Base-by-base conservation (phyloP, 2,888 invertebrate genomes). In the Neoascia interrupta region DNA sequence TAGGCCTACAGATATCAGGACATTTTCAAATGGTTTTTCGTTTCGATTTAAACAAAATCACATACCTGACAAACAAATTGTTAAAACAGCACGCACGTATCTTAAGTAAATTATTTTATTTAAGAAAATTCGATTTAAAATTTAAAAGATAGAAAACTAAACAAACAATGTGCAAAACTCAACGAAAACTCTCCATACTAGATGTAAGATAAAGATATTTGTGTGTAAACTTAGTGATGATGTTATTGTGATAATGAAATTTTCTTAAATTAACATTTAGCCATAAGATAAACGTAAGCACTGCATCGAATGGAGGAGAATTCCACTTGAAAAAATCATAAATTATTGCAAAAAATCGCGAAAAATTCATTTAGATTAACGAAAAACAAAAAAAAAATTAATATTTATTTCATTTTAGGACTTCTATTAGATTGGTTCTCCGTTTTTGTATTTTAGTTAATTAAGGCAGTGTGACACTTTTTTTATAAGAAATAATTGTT, bases 41-140 rank as follows among this genome's bases (percentile, higher is more conserved):
- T 79, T 26, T 37, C 13, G 8, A 43, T 54, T 13, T 15, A 39
- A 58, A 64, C 51, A 64, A 58, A 54, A 74, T 68, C 75, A 70
- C 63, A 76, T 76, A 76, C 75, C 75, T 70, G 75, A 76, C 64
- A 64, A 64, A 60, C 76, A 66, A 76, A 64, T 60, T 54, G 45
- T 56, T 26, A 15, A 41, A 61, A 23, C 11, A 34, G 11, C 26
- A 60, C 19, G 6, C 4, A 36, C n/a, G 4, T 63, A 63, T 21
- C 21, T 54, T 76, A 76, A 76, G 76, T 76, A 76, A 76, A 76
- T 76, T 76, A 76, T 76, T 76, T 51, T 64, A 72, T 76, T 76
- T 69, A n/a, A n/a, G n/a, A n/a, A n/a, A n/a, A n/a, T n/a, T n/a
- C n/a, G n/a, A n/a, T 70, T 76, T 61, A 28, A 49, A 39, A 47